Evolutionary conservation across 2,113 vertebrate species (phyloP).

Genomic region (Tachuris rubrigastra): DNA sequence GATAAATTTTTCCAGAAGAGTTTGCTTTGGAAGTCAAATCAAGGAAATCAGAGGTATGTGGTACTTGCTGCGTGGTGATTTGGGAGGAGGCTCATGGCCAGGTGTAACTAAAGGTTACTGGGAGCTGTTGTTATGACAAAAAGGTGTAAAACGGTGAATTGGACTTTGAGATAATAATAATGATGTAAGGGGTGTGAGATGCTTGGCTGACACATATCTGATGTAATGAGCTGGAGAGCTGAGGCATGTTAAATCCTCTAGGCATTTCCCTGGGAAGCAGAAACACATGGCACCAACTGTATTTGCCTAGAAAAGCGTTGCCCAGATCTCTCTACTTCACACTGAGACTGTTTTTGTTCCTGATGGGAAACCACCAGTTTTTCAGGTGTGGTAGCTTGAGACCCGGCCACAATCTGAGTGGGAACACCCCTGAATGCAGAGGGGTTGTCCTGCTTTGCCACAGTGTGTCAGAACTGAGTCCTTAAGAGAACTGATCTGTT

Average conservation of each 20-base stretch:
- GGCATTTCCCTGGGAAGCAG: neutral
- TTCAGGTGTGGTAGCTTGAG: neutral
- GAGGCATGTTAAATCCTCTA: neutral
- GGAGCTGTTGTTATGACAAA: neutral
- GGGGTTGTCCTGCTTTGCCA: neutral
- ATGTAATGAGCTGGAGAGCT: neutral
- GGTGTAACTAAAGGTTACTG: neutral
- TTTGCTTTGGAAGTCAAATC: neutral
- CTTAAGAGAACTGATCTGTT: neutral
- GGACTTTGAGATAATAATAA: neutral
- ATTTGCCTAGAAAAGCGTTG: neutral
- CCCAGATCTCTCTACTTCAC: neutral
- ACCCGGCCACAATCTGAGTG: neutral
- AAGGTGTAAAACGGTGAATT: neutral
- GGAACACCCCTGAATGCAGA: neutral
- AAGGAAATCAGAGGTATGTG: neutral
- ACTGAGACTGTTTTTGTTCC: neutral
- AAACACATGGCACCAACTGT: neutral
- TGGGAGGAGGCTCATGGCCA: neutral
- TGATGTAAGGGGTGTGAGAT: neutral
- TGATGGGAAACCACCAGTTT: neutral
- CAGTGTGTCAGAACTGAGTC: neutral
- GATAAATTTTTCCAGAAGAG: neutral
- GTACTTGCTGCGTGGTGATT: neutral
- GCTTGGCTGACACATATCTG: fast-evolving